Conservation (phyloP, 2,797 vertebrate species). For the Aulostomus chinensis region DNA sequence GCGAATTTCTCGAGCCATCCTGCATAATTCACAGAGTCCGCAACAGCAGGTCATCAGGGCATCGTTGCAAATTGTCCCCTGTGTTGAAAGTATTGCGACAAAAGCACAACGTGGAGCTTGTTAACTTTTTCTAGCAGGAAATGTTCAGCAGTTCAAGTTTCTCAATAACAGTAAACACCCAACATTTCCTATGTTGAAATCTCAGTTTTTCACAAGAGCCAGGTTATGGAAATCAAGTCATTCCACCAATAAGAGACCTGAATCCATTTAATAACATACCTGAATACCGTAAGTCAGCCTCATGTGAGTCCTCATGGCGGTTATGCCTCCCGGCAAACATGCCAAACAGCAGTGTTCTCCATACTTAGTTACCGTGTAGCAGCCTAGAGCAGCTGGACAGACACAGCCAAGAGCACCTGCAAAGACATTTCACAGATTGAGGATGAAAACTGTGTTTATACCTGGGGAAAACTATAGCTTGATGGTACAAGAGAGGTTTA, state of each 20-base stretch:
- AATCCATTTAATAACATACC: constrained; percentile 39
- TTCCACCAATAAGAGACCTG: not conserved
- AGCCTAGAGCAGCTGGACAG: constrained; percentile 75
- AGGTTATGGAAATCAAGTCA: not conserved
- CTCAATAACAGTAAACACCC: constrained; percentile 11
- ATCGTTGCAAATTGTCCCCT: constrained; percentile 85
- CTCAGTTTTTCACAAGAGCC: constrained; percentile 34
- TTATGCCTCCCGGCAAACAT: constrained; percentile 78
- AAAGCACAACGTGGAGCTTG: constrained; percentile 12
- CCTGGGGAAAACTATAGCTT: too few relatives aligned
- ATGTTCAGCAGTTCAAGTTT: constrained; percentile 19
- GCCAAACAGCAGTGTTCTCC: constrained; percentile 82
- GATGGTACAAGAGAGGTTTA: too few relatives aligned
- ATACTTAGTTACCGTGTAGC: constrained; percentile 82
- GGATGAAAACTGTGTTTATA: too few relatives aligned
- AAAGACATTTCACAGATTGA: too few relatives aligned
- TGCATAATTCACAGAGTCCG: constrained; percentile 79
- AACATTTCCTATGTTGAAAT: constrained; percentile 34
- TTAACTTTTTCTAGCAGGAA: constrained; percentile 17
- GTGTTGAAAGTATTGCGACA: constrained; percentile 28
- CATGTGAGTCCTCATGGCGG: constrained; percentile 86
- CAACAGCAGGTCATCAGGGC: constrained; percentile 80
- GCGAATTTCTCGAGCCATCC: constrained; percentile 86
- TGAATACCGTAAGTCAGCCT: constrained; percentile 86
- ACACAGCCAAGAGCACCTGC: constrained; percentile 77